Evolutionary conservation across 1,140 invertebrate genomes (phyloP), one percentile per base, ranked within the genome.

Genomic region (Drosophila tristis): DNA sequence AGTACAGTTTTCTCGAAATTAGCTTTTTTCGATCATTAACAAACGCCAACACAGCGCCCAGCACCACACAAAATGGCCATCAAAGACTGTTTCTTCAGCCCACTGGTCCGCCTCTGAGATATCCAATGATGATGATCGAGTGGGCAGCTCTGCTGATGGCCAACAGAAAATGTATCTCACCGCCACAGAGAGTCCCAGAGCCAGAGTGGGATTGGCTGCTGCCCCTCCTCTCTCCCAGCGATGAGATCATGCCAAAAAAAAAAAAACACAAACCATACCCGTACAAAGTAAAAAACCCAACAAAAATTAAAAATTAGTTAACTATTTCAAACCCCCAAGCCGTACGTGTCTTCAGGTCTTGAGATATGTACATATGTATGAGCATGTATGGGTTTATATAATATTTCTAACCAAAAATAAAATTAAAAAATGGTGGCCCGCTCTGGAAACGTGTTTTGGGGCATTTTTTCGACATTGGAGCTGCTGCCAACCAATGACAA

Each of bases 401-500:
- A 58, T 45, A n/a, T n/a, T 29, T 35, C 70, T 31, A 35, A 50
- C 47, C 54, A 59, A 35, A 48, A 31, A 15, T 13, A 13, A 42
- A 54, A 61, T 68, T 48, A 58, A 71, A 87, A 87, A 87, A 87
- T 87, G 82, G 82, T 89, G 82, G 82, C 54, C 45, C 35, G 15
- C 55, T 49, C n/a, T 23, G 67, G 66, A 63, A 80, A 87, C 82
- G 82, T 87, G 82, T 87, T 87, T 60, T 78, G 39, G 74, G 48
- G 60, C 79, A 53, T 72, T 68, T 86, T 78, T 74, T 65, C 31
- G 67, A 35, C 31, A 11, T 35, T 35, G 31, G 31, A 35, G 31
- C 31, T 35, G 31, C 8, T 35, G 45, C 48, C 54, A 66, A 58
- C 82, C 81, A 85, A 85, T 87, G 82, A 78, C 78, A 87, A 74